Percentiles rank a stretch among this genome's conserved stretches.
phyloP scores from a whole-genome alignment of 2,888 invertebrate genomes.

The Neria commutata region DNA sequence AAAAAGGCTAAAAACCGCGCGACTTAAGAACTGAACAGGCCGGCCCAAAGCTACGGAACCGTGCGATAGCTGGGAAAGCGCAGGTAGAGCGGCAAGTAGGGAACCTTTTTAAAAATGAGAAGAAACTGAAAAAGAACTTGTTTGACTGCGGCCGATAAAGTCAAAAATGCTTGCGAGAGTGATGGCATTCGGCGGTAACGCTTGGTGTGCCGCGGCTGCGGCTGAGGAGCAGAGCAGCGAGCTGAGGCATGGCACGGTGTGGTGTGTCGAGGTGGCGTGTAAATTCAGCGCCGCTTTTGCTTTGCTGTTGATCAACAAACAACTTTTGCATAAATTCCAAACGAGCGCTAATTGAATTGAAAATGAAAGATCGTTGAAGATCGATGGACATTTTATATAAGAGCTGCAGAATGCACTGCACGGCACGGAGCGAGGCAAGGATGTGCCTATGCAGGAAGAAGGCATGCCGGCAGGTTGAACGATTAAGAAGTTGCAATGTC shows the following conservation, averaged over 20 bases:
- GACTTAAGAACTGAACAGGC: slow-evolving; percentile 10
- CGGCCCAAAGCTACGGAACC: not conserved
- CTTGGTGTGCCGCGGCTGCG: not conserved
- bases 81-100: not conserved
- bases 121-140: slow-evolving; percentile 37
- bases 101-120: not conserved
- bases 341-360: slow-evolving; percentile 45
- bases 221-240: not conserved
- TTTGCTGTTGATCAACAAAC: slow-evolving; percentile 30
- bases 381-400: slow-evolving; percentile 31
- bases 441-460: not conserved
- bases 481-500: not conserved
- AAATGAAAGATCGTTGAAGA: slow-evolving; percentile 42
- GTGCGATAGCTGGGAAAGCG: not conserved
- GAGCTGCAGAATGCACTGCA: not conserved
- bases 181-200: not conserved
- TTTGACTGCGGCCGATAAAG: slow-evolving; percentile 15
- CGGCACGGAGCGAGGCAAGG: not conserved
- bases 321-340: slow-evolving; percentile 45
- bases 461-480: not conserved
- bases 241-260: not conserved
- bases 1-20: slow-evolving; percentile 18
- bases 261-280: not conserved
- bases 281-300: not conserved
- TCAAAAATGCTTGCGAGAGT: not conserved